Conservation (phyloP, 2,888 invertebrate species). For the Diloba caeruleocephala region DNA sequence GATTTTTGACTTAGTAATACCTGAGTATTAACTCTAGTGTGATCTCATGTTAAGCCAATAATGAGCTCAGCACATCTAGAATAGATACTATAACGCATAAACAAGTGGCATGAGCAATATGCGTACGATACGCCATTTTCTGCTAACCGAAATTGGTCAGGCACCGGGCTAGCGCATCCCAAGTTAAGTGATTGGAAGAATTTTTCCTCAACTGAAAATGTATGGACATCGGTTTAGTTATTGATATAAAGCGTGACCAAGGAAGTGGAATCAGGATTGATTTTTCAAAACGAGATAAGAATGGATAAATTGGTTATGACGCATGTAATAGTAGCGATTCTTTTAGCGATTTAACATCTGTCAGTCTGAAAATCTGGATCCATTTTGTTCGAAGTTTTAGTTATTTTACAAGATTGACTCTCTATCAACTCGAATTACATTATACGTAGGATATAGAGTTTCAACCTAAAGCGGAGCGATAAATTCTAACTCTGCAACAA, state of each 20-base stretch:
- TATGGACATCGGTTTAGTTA: slow-evolving; percentile 30
- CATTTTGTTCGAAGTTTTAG: no score
- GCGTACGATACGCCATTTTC: slow-evolving; percentile 40
- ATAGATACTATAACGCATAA: slow-evolving; percentile 7
- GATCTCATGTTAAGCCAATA: no score
- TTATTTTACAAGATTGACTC: no score
- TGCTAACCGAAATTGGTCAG: slow-evolving; percentile 50
- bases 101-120: slow-evolving; percentile 36
- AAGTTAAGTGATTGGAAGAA: slow-evolving; percentile 53
- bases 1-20: no score
- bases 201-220: slow-evolving; percentile 28
- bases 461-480: no score
- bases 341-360: neutral
- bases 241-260: slow-evolving; percentile 27
- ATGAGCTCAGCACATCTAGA: slow-evolving; percentile 29
- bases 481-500: no score
- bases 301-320: slow-evolving; percentile 11
- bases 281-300: slow-evolving; percentile 14
- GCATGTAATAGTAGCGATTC: neutral
- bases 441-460: no score
- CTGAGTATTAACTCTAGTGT: no score
- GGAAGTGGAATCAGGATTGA: slow-evolving; percentile 17
- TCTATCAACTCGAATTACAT: no score
- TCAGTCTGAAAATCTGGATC: neutral
- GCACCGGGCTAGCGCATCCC: slow-evolving; percentile 27